phyloP scores from a whole-genome alignment of 23 tunicate species.

The Trididemnum nubilum region DNA sequence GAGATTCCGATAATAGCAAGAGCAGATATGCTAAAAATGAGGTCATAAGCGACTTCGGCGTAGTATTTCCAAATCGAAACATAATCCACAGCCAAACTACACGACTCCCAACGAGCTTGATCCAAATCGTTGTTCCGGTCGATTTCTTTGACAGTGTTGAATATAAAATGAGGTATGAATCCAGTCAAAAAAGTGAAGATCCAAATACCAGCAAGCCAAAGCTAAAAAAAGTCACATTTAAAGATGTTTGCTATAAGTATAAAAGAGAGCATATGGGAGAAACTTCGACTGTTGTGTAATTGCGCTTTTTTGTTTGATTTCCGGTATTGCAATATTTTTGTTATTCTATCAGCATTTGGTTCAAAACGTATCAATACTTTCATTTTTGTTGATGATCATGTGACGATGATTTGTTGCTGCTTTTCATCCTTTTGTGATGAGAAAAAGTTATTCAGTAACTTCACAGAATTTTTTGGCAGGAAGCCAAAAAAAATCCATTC shows the following conservation, averaged over 20 bases:
- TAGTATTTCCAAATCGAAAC: slow-evolving; percentile 40
- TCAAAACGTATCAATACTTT: no score
- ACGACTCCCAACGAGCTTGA: slow-evolving; percentile 48
- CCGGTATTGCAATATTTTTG: neutral
- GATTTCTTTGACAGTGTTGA: slow-evolving; percentile 40
- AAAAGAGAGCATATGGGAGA: no score
- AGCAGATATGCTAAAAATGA: slow-evolving; percentile 24
- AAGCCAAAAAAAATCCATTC: no score
- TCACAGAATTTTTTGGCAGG: no score
- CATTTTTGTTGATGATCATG: no score
- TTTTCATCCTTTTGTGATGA: no score
- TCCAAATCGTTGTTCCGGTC: slow-evolving; percentile 19
- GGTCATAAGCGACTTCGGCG: slow-evolving; percentile 25
- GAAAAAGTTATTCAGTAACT: no score
- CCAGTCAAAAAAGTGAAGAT: slow-evolving; percentile 23
- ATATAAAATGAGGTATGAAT: slow-evolving; percentile 40
- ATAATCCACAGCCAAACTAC: slow-evolving; percentile 25
- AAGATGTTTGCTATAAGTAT: neutral
- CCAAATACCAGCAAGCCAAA: slow-evolving; percentile 35
- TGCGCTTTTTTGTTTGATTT: neutral
- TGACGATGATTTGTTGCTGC: no score
- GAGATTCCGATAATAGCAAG: slow-evolving; percentile 7
- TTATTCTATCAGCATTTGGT: no score
- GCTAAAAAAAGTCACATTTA: no score
- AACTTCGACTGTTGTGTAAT: neutral